These are phyloP conservation scores for Danio aesculapii DNA, from an alignment of 2,797 vertebrate species.

Conservation along the genomic window DNA sequence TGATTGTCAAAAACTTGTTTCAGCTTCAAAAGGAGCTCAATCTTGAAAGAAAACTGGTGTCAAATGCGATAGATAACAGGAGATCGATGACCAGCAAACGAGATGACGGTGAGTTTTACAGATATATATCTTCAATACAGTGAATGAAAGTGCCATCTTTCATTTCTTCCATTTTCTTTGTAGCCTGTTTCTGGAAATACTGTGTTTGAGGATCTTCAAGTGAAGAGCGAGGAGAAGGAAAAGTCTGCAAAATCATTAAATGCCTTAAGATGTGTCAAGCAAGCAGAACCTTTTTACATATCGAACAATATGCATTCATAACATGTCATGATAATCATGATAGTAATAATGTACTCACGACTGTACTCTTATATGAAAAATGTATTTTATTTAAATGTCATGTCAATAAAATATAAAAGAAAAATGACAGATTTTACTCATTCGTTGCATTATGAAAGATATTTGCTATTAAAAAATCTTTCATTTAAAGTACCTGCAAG, in stretches of 20 bases:
- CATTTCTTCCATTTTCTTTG: conserved; percentile 35
- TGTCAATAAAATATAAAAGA: conserved; percentile 16
- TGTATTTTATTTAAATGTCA: conserved; percentile 30
- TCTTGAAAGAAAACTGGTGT: conserved; percentile 70
- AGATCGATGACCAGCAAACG: conserved; percentile 73
- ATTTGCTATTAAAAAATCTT: no score
- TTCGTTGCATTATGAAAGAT: background rate
- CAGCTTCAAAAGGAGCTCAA: conserved; percentile 75
- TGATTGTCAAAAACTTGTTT: conserved; percentile 45
- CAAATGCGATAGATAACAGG: conserved; percentile 67
- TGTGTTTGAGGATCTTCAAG: conserved; percentile 74
- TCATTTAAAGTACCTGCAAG: no score
- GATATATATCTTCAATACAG: background rate
- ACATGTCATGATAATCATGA: conserved; percentile 12
- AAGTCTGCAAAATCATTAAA: background rate
- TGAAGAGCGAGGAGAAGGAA: conserved; percentile 4
- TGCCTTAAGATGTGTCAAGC: conserved; percentile 12
- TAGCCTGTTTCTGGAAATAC: conserved; percentile 86
- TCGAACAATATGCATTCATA: conserved; percentile 1
- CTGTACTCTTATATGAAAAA: conserved; percentile 27
- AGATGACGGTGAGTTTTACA: conserved; percentile 72
- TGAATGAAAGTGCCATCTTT: background rate
- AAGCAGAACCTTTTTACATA: background rate
- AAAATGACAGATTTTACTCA: background rate
- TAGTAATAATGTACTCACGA: background rate